Conservation (phyloP, 1,140 invertebrate species). For the Gonioctena quinquepunctata region DNA sequence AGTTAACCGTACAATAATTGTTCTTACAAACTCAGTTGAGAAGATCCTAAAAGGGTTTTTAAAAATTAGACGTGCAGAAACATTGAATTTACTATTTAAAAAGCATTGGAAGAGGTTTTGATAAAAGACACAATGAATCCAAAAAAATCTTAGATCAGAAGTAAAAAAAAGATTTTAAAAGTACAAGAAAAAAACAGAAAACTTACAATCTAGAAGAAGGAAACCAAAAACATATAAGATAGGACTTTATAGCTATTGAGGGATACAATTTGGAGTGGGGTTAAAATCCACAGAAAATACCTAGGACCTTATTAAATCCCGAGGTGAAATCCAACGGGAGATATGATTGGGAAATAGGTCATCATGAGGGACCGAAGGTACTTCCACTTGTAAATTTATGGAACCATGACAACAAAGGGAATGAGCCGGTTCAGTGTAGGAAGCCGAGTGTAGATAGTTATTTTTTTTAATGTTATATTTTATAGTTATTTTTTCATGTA, state of each 20-base stretch:
- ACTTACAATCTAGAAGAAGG: slow-evolving; percentile 34
- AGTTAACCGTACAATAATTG: slow-evolving; percentile 41
- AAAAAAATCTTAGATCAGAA: slow-evolving; percentile 38
- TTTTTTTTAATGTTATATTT: not conserved
- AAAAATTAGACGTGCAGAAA: slow-evolving; percentile 41
- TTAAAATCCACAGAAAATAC: slow-evolving; percentile 6
- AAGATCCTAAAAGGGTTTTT: slow-evolving; percentile 46
- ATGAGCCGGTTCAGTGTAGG: not conserved
- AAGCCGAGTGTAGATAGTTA: not conserved
- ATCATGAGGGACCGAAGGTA: not conserved
- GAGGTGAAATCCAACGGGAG: not conserved
- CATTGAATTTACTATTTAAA: slow-evolving; percentile 48
- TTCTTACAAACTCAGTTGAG: slow-evolving; percentile 37
- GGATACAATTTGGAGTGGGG: slow-evolving; percentile 9
- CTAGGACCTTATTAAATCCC: slow-evolving; percentile 19
- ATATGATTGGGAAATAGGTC: not conserved
- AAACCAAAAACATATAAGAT: slow-evolving; percentile 4
- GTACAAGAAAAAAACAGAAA: slow-evolving; percentile 47
- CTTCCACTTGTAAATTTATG: slow-evolving; percentile 2
- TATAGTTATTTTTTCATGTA: too few species aligned
- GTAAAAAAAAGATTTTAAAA: slow-evolving; percentile 40
- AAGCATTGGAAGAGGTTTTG: slow-evolving; percentile 27
- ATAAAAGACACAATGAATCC: slow-evolving; percentile 13
- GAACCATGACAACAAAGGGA: not conserved
- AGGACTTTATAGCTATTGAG: slow-evolving; percentile 29